Conservation (phyloP, 2,797 vertebrate genomes). For the Enteromius unitaeniatus region DNA sequence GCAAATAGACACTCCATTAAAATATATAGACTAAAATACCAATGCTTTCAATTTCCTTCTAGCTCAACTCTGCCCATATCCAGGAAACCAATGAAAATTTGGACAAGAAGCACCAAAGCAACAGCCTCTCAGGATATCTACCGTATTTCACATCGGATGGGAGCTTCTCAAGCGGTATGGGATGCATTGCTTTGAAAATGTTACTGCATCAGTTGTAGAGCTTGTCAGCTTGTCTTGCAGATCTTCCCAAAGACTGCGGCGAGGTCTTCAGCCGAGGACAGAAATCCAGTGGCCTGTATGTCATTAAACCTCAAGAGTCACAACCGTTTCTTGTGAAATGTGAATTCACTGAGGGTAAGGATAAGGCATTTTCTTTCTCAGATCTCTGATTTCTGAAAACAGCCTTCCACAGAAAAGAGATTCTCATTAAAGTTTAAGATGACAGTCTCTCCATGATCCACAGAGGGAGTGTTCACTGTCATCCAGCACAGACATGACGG, state of each 20-base stretch:
- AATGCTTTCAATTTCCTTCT: constrained; percentile 11
- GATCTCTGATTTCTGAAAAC: background rate
- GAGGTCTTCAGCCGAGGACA: constrained; percentile 79
- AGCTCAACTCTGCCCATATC: constrained; percentile 74
- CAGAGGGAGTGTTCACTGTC: constrained; percentile 84
- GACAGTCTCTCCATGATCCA: background rate
- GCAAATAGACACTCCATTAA: too few relatives aligned
- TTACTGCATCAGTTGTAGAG: constrained; percentile 2
- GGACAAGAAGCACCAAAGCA: constrained; percentile 60
- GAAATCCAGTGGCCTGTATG: constrained; percentile 79
- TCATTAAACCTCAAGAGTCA: constrained; percentile 80
- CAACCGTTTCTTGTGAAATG: constrained; percentile 86
- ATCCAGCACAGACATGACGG: constrained; percentile 87
- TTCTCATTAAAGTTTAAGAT: background rate
- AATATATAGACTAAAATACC: too few relatives aligned
- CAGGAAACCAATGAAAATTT: constrained; percentile 77
- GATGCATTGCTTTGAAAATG: background rate
- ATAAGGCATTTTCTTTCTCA: background rate
- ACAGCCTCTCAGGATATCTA: constrained; percentile 71
- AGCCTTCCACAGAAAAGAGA: background rate
- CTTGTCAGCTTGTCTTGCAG: constrained; percentile 68
- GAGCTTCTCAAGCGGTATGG: constrained; percentile 49
- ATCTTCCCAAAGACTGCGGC: constrained; percentile 82
- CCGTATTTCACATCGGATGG: constrained; percentile 62
- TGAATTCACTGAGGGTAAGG: constrained; percentile 85